phyloP scores from a whole-genome alignment of 1,140 invertebrate species.

The Orchesella cincta region DNA sequence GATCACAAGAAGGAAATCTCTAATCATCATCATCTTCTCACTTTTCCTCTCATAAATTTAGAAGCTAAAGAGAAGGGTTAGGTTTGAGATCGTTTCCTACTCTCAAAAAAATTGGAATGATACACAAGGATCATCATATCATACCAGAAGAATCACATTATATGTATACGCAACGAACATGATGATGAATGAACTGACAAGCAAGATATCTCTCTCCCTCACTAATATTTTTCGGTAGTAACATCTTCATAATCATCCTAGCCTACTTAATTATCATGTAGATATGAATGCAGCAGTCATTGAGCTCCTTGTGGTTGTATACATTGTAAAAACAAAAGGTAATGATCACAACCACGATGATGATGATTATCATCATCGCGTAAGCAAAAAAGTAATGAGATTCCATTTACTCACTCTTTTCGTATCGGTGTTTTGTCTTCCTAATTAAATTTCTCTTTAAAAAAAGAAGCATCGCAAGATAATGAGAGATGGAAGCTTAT shows the following conservation, averaged over 20 bases:
- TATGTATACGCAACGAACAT: not conserved
- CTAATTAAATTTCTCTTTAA: not conserved
- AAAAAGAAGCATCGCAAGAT: too few species aligned
- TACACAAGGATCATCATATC: not conserved
- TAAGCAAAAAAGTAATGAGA: not conserved
- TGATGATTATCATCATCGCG: not conserved
- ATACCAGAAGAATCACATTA: not conserved
- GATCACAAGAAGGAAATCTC: too few species aligned
- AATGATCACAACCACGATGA: not conserved
- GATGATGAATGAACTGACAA: not conserved
- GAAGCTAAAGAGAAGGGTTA: too few species aligned
- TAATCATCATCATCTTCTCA: not conserved
- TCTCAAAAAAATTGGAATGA: not conserved
- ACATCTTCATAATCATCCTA: not conserved
- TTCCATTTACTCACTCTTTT: not conserved
- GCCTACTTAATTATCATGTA: not conserved
- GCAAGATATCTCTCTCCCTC: not conserved
- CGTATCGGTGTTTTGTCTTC: not conserved
- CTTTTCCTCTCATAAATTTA: too few species aligned
- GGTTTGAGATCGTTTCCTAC: too few species aligned
- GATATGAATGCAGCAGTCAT: not conserved
- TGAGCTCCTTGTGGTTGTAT: not conserved
- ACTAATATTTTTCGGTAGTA: not conserved
- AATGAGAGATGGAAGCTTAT: too few species aligned
- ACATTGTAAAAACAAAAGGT: too few species aligned